A percentile compares a stretch with the other conserved stretches of the same genome.
Evolutionary conservation across 1,140 invertebrate species (phyloP).

Genomic region (Bombus polaris): DNA sequence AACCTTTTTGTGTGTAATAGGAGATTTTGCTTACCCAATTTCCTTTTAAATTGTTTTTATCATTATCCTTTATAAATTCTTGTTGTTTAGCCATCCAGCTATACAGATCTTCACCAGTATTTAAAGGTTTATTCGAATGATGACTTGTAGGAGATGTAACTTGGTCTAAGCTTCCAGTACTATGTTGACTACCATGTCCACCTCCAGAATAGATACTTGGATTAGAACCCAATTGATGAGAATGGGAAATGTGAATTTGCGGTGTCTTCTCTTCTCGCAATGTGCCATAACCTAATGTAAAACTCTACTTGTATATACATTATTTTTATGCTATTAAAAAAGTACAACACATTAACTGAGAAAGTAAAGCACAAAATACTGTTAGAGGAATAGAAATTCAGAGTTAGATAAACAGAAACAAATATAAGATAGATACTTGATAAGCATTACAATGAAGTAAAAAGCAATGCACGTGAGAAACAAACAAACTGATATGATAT

Average conservation of each 20-base stretch:
- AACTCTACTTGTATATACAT: conserved; percentile 27
- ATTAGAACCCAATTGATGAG: conserved; percentile 84
- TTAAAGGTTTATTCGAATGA: conserved; percentile 74
- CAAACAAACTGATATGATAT: neutral
- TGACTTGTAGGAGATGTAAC: conserved; percentile 77
- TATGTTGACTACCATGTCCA: conserved; percentile 82
- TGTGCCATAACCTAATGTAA: conserved; percentile 86
- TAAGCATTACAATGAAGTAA: neutral
- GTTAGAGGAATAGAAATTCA: conserved; percentile 1
- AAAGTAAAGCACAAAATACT: neutral
- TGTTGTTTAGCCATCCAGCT: conserved; percentile 98
- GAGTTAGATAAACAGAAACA: conserved; percentile 13
- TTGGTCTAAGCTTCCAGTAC: conserved; percentile 79
- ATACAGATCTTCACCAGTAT: conserved; percentile 92
- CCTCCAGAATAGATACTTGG: conserved; percentile 85
- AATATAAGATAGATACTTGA: conserved; percentile 3
- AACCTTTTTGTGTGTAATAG: neutral
- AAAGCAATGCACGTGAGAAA: conserved; percentile 31
- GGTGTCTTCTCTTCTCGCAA: conserved; percentile 87
- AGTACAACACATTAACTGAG: neutral
- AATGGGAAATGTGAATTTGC: conserved; percentile 77
- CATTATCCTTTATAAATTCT: conserved; percentile 84
- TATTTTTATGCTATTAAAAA: neutral
- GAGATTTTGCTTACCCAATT: conserved; percentile 78
- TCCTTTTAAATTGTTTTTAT: conserved; percentile 80